These are phyloP conservation scores for Buteo buteo DNA, from an alignment of 2,113 vertebrate species.

Conservation along the genomic window DNA sequence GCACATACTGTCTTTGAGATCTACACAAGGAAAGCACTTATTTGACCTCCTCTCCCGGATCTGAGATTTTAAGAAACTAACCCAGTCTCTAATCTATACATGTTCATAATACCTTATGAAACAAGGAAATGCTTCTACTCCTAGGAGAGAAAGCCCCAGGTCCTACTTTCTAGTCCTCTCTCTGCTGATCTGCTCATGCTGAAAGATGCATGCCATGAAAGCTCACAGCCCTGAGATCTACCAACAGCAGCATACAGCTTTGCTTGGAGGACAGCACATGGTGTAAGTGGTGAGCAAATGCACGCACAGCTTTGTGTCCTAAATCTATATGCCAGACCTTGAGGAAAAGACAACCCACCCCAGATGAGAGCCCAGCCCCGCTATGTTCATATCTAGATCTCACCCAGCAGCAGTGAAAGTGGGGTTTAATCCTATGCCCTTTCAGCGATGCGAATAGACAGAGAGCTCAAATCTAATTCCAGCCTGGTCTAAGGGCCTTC, in stretches of 20 bases:
- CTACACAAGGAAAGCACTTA: neutral
- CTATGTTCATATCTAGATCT: neutral
- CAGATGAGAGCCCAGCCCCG: neutral
- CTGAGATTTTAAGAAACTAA: neutral
- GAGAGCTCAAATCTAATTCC: neutral
- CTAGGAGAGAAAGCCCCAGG: neutral
- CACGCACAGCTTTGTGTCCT: neutral
- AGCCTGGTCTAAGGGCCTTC: neutral
- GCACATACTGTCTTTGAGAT: neutral
- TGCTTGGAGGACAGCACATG: fast-evolving
- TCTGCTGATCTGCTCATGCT: neutral
- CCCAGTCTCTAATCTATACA: neutral
- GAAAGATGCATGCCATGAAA: fast-evolving
- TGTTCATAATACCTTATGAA: neutral
- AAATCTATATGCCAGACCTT: neutral
- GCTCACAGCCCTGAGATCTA: neutral
- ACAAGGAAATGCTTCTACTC: neutral
- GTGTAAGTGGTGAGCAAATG: fast-evolving
- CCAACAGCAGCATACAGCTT: neutral
- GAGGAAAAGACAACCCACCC: neutral
- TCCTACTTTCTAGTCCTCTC: neutral
- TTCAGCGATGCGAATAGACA: fast-evolving
- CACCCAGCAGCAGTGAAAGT: neutral
- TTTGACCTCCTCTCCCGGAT: neutral
- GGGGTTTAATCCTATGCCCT: neutral